Conservation (phyloP, 2,797 vertebrate species). For the Manis javanica region DNA sequence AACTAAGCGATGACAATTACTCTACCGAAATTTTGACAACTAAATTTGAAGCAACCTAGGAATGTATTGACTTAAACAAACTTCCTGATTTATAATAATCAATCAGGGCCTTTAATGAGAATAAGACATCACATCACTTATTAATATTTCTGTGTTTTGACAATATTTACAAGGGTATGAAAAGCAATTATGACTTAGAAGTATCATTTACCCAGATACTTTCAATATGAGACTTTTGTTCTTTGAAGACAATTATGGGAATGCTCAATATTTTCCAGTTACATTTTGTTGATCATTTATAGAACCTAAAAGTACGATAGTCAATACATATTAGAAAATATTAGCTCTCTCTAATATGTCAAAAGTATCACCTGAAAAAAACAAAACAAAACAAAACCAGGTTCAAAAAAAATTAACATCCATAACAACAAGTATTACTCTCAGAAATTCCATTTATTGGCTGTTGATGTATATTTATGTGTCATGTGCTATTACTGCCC, state of each 20-base stretch:
- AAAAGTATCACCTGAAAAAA: conserved; percentile 30
- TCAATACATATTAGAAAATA: conserved; percentile 69
- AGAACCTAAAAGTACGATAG: conserved; percentile 64
- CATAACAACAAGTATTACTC: background rate
- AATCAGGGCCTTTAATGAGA: conserved; percentile 64
- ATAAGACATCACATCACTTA: conserved; percentile 72
- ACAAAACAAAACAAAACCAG: background rate
- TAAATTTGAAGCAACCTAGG: conserved; percentile 71
- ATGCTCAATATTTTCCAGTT: conserved; percentile 80
- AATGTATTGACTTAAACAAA: conserved; percentile 72
- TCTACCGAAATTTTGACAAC: conserved; percentile 64
- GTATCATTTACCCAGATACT: conserved; percentile 68
- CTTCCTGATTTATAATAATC: conserved; percentile 64
- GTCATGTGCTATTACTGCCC: background rate
- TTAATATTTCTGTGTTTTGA: conserved; percentile 35
- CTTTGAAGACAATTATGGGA: conserved; percentile 78
- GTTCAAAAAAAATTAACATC: background rate
- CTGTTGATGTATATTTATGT: background rate
- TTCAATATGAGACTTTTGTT: conserved; percentile 75
- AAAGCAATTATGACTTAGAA: conserved; percentile 74
- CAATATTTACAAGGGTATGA: conserved; percentile 13
- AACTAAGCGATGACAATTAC: conserved; percentile 61
- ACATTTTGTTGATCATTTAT: conserved; percentile 77
- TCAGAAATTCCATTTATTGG: background rate
- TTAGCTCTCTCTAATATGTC: conserved; percentile 59